phyloP scores from a whole-genome alignment of 1,140 invertebrate species.

The Mesaphorura yosii region DNA sequence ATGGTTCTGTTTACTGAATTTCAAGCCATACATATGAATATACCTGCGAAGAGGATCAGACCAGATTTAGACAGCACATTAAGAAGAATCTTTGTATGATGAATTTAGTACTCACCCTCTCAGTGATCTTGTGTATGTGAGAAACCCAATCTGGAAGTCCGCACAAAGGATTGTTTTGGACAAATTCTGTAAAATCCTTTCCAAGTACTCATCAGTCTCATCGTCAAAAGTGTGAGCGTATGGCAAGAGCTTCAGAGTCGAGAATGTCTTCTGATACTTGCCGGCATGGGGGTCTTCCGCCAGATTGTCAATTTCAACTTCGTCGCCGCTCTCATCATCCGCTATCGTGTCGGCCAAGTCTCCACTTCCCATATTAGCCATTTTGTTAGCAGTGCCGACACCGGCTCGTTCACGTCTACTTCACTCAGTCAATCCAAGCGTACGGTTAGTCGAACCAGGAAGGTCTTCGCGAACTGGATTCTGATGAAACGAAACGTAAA shows the following conservation, averaged over 20 bases:
- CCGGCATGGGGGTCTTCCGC: background rate
- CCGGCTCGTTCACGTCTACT: background rate
- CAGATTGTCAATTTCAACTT: background rate
- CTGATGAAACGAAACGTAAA: no score
- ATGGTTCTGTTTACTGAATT: constrained; percentile 84
- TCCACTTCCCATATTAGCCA: background rate
- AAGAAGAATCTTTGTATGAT: background rate
- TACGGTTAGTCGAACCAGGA: background rate
- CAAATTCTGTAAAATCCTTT: constrained; percentile 31
- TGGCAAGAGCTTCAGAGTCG: constrained; percentile 32
- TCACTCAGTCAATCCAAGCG: background rate
- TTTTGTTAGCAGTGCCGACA: background rate
- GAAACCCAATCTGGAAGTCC: constrained; percentile 32
- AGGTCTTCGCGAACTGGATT: background rate
- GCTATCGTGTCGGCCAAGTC: background rate
- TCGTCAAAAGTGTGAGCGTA: constrained; percentile 29
- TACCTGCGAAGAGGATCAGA: constrained; percentile 44
- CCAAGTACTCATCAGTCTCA: constrained; percentile 28
- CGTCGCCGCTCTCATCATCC: background rate
- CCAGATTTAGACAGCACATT: background rate
- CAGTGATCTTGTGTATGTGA: constrained; percentile 30
- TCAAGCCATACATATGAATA: constrained; percentile 66
- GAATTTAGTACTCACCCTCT: constrained; percentile 16
- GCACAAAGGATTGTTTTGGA: constrained; percentile 26
- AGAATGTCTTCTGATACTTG: constrained; percentile 29